Base-by-base conservation (phyloP, 2,888 invertebrate genomes). In the Monopis laevigella region DNA sequence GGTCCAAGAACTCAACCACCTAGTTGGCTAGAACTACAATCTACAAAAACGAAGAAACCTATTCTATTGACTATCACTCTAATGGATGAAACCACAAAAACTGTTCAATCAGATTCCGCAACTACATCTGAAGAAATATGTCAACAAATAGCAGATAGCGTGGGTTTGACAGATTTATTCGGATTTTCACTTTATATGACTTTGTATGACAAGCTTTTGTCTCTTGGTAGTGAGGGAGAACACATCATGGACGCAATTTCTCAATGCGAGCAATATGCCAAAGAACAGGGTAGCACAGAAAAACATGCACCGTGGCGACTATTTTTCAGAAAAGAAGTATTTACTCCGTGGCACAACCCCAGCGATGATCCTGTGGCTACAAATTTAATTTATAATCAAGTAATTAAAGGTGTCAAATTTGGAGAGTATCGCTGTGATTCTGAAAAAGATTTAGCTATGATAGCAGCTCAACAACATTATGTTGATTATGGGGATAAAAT, bases 181-280 rank as follows among this genome's bases (percentile, higher is more conserved):
- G 96, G 96, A 1, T 97, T 97, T 64, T 96, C 96, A 0, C 70
- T 98, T 39, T 96, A 94, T 58, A 90, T 97, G 49, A 92, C 94
- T 1, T 73, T 96, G 10, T 93, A 89, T 58, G 96, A 96, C 58
- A 96, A 96, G 84, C 89, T 93, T 1, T 86, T 94, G 51, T 95
- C 95, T 0, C 67, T 96, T 43, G 96, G 96, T 24, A 90, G 89
- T 63, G 95, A 92, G 46, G 86, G 86, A 12, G 96, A 96, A 65
- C 96, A 96, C 60, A 89, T 98, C 0, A 90, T 97, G 89, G 97
- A 98, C 70, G 97, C 96, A 1, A 91, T 98, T 55, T 94, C 94
- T 0, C 95, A 96, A 64, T 96, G 96, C 65, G 97, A 98, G 64
- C 96, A 97, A 62, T 96, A 93, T 64, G 91, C 94, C 17, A 94